Evolutionary conservation across 2,797 vertebrate genomes (phyloP).

Genomic region (Aphelocoma californica): DNA sequence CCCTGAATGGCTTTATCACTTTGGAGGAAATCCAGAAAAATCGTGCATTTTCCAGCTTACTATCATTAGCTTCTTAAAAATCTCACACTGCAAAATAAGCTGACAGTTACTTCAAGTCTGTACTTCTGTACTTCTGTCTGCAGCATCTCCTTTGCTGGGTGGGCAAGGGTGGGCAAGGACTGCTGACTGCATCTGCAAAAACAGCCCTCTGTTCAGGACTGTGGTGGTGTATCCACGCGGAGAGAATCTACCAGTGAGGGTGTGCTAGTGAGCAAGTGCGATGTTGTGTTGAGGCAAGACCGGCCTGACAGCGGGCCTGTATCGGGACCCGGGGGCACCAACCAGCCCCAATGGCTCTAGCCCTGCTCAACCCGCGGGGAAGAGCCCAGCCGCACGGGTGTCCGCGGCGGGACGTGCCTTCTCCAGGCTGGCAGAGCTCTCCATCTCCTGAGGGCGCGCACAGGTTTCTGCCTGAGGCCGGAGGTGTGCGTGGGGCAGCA

Average conservation of each 20-base stretch:
- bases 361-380: neutral
- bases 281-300: too few relatives aligned
- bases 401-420: neutral
- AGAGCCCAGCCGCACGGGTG: neutral
- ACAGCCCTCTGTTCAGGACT: rapidly evolving
- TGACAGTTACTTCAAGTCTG: neutral
- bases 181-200: neutral
- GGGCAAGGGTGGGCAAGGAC: neutral
- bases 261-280: neutral
- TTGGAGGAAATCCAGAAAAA: neutral
- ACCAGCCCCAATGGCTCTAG: rapidly evolving
- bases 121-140: neutral
- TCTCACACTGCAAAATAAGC: neutral
- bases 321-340: too few relatives aligned
- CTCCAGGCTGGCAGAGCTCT: neutral
- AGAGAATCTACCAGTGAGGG: rapidly evolving
- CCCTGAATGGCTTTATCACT: neutral
- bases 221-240: rapidly evolving
- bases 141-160: neutral
- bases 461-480: too few relatives aligned
- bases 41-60: neutral
- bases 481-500: neutral
- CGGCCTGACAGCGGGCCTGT: neutral
- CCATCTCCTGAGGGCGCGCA: too few relatives aligned
- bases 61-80: neutral